Percentiles rank a stretch among this genome's conserved stretches.
phyloP scores from a whole-genome alignment of 2,113 vertebrate species.

The Pan troglodytes region NHGRI_mPanTro3-v2.1_pri NC_072408.2:68429001-68429500 shows the following conservation, averaged over 20 bases:
- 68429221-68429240: not conserved
- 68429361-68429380: not conserved
- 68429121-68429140: constrained; percentile 1
- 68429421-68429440: not conserved
- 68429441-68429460: not conserved
- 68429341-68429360: not conserved
- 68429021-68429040: not conserved
- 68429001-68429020: not conserved
- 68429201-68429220: not conserved
- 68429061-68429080: not conserved
- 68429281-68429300: not conserved
- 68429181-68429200: not conserved
- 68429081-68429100: not conserved
- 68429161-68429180: not conserved
- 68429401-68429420: not conserved
- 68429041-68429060: not conserved
- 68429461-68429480: not conserved
- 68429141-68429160: not conserved
- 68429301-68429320: not conserved
- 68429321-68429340: not conserved
- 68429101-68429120: not conserved
- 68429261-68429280: not conserved
- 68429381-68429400: not conserved
- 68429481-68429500: not conserved
- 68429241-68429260: not conserved